Conservation (phyloP, 2,113 vertebrate species). For the Chamaetylas fuelleborni region DNA sequence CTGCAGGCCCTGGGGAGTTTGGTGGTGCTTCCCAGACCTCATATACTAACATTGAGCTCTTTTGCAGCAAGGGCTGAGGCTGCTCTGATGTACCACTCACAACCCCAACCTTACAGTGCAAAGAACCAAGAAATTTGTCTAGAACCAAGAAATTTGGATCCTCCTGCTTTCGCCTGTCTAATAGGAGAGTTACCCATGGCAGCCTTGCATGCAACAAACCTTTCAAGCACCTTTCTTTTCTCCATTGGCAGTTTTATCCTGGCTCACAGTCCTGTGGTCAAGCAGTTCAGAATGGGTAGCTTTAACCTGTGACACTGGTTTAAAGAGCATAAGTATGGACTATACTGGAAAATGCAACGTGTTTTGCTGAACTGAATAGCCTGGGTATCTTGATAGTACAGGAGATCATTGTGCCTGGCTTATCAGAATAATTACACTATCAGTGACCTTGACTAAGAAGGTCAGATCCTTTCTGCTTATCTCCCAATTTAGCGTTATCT, state of each 20-base stretch:
- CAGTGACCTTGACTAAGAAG: conserved; percentile 67
- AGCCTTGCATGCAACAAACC: background rate
- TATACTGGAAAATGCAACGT: background rate
- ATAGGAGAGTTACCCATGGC: background rate
- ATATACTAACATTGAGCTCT: fast-evolving
- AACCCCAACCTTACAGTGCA: fast-evolving
- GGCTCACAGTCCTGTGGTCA: background rate
- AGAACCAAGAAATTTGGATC: background rate
- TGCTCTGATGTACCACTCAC: background rate
- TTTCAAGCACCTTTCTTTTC: background rate
- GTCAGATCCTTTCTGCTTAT: conserved; percentile 63
- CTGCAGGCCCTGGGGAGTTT: background rate
- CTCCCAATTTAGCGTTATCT: conserved; percentile 66
- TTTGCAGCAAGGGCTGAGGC: background rate
- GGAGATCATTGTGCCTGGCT: conserved; percentile 17
- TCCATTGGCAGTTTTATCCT: background rate
- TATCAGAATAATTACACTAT: conserved; percentile 72
- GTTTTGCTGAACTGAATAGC: conserved; percentile 7
- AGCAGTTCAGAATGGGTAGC: background rate
- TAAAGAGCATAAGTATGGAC: background rate
- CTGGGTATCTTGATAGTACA: conserved; percentile 31
- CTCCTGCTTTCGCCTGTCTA: background rate
- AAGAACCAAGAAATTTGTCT: background rate
- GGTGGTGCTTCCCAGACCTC: background rate
- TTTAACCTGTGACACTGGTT: background rate